Evolutionary conservation across 2,888 invertebrate species (phyloP).

Genomic region (Brachypterus glaber): DNA sequence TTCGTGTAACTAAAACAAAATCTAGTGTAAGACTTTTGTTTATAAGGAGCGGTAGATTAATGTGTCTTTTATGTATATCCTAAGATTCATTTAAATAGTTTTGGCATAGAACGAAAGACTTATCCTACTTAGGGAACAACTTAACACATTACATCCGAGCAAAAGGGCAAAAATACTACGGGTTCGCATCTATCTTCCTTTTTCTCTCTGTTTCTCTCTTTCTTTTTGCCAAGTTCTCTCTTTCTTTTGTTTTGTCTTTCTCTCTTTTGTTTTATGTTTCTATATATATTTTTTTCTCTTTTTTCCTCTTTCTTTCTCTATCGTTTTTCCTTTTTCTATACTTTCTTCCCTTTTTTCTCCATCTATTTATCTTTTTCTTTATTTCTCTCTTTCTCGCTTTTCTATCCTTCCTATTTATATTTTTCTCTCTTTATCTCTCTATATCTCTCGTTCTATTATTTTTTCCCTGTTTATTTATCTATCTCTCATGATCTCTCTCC

Average conservation of each 20-base stretch:
- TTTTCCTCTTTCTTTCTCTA: not conserved
- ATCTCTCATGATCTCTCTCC: not conserved
- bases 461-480: not conserved
- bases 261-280: not conserved
- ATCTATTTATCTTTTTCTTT: not conserved
- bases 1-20: too few relatives aligned
- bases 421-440: not conserved
- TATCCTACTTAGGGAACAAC: too few relatives aligned
- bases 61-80: too few relatives aligned
- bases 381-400: not conserved
- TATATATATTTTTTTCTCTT: not conserved
- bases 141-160: too few relatives aligned
- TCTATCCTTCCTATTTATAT: not conserved
- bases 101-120: too few relatives aligned
- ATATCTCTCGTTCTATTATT: not conserved
- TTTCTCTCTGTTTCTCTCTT: not conserved
- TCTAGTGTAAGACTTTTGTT: too few relatives aligned
- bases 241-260: not conserved
- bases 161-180: too few relatives aligned
- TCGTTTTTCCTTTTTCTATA: not conserved
- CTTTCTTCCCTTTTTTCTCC: not conserved
- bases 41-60: too few relatives aligned
- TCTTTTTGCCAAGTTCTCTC: not conserved
- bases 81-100: too few relatives aligned
- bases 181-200: not conserved